phyloP scores from a whole-genome alignment of 2,888 invertebrate species.

The Lithophane leautieri region DNA sequence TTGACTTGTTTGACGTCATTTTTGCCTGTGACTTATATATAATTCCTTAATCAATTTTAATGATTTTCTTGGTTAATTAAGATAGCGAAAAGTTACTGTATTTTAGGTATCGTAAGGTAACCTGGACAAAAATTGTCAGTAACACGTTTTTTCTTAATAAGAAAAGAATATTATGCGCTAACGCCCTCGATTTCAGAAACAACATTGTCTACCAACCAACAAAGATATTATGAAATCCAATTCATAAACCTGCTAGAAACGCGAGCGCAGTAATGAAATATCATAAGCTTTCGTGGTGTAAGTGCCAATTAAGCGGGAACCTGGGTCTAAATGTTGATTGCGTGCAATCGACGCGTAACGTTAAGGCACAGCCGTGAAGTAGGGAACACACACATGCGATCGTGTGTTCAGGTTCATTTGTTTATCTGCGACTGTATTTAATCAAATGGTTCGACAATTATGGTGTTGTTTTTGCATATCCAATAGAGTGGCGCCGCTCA shows the following conservation, averaged over 20 bases:
- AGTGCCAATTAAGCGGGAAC: slow-evolving; percentile 65
- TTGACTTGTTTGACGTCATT: too few species aligned
- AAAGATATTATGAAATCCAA: slow-evolving; percentile 32
- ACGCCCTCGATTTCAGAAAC: background rate
- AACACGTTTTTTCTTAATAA: background rate
- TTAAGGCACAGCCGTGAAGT: slow-evolving; percentile 29
- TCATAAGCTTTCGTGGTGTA: slow-evolving; percentile 58
- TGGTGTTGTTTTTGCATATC: background rate
- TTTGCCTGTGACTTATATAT: background rate
- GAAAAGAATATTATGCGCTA: background rate
- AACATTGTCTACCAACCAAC: background rate
- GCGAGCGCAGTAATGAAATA: slow-evolving; percentile 60
- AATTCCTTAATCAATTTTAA: background rate
- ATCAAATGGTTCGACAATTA: slow-evolving; percentile 8
- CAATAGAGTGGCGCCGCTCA: background rate
- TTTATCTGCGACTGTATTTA: slow-evolving; percentile 28
- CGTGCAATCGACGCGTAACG: slow-evolving; percentile 62
- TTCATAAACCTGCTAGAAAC: slow-evolving; percentile 43
- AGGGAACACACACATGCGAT: slow-evolving; percentile 39
- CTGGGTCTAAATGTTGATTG: slow-evolving; percentile 66
- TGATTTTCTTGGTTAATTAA: too few species aligned
- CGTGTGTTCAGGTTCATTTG: slow-evolving; percentile 52
- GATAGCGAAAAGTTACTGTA: background rate
- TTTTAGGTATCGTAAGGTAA: background rate
- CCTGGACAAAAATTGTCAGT: background rate